Conservation (phyloP, 2,888 invertebrate genomes). For the Acronicta aceris region DNA sequence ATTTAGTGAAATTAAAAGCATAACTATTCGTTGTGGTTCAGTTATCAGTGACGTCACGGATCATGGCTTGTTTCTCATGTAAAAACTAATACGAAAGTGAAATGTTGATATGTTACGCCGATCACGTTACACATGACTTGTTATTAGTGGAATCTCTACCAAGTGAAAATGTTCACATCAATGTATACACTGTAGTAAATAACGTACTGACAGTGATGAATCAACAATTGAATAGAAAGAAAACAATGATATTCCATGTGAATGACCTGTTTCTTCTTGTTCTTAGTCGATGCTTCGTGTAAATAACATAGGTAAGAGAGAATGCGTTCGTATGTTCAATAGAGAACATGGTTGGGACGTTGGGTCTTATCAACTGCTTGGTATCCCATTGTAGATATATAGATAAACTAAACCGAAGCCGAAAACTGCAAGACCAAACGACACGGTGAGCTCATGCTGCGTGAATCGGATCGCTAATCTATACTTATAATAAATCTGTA, state of each 20-base stretch:
- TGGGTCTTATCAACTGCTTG: no score
- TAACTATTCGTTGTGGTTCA: conserved; percentile 23
- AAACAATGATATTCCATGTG: neutral
- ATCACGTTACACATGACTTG: conserved; percentile 40
- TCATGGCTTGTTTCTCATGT: conserved; percentile 33
- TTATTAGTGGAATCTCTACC: conserved; percentile 29
- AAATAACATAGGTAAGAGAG: no score
- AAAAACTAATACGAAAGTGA: conserved; percentile 43
- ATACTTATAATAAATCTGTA: no score
- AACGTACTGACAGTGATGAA: conserved; percentile 18
- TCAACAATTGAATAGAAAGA: conserved; percentile 2
- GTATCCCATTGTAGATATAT: no score
- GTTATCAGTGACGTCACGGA: conserved; percentile 36
- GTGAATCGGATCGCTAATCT: no score
- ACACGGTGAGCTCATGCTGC: no score
- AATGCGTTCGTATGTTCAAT: no score
- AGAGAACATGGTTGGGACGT: no score
- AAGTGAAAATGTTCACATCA: conserved; percentile 18
- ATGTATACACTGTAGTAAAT: neutral
- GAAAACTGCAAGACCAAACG: no score
- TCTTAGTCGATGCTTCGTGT: no score
- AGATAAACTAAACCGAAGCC: no score
- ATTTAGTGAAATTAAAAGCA: conserved; percentile 4
- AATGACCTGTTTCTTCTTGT: neutral
- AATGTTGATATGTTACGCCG: conserved; percentile 36